Percentiles rank a stretch among this genome's conserved stretches.
These are phyloP conservation scores for Palythoa grandis DNA, from an alignment of 92 coral and sea anemone species.

Conservation along the genomic window DNA sequence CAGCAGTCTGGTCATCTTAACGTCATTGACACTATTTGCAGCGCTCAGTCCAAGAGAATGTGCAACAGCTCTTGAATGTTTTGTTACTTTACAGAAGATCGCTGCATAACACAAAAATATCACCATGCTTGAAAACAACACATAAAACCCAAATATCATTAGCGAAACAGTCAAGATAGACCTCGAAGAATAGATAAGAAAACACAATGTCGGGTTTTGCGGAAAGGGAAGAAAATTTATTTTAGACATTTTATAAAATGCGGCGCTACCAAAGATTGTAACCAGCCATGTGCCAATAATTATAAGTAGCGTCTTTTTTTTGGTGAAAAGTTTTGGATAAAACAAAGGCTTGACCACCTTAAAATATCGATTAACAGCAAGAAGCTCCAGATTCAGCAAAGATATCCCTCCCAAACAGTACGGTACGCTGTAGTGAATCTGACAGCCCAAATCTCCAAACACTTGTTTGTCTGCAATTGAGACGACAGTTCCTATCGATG, in stretches of 20 bases:
- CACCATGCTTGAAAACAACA: slow-evolving; percentile 1
- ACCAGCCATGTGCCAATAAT: slow-evolving; percentile 3
- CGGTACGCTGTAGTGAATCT: background rate
- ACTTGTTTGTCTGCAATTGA: slow-evolving; percentile 1
- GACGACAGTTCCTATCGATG: background rate
- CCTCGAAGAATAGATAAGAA: background rate
- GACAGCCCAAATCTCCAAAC: slow-evolving; percentile 13
- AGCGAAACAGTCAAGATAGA: background rate
- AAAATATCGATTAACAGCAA: slow-evolving; percentile 16
- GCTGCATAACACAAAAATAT: background rate
- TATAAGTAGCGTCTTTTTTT: background rate
- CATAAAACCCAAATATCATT: background rate
- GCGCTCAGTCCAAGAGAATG: background rate
- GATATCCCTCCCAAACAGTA: slow-evolving; percentile 23
- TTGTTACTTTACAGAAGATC: background rate
- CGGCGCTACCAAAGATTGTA: slow-evolving; percentile 3
- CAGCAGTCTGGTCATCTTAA: background rate
- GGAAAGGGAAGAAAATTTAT: background rate
- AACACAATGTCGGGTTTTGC: slow-evolving; percentile 8
- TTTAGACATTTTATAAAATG: background rate
- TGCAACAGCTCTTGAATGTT: background rate
- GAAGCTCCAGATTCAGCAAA: background rate
- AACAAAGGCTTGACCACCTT: background rate
- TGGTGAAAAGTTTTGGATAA: slow-evolving; percentile 24
- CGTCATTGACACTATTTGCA: background rate